Evolutionary conservation across 2,113 vertebrate species (phyloP).

Genomic region (Plectropomus leopardus): DNA sequence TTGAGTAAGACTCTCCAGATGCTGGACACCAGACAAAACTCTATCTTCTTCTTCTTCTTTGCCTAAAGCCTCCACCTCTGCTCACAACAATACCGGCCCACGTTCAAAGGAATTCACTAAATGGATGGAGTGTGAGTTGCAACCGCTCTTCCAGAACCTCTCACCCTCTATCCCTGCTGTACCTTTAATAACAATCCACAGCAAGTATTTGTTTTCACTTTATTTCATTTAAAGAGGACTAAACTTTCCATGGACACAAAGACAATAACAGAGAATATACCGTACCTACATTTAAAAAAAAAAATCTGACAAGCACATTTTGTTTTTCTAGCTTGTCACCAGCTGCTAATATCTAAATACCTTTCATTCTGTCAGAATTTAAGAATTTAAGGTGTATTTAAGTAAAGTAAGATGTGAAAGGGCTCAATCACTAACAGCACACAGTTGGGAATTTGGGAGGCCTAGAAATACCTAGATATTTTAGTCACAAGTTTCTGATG

Average conservation of each 20-base stretch:
- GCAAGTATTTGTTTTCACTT: background rate
- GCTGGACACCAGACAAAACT: conserved; percentile 63
- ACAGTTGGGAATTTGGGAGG: too few species aligned
- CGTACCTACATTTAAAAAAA: too few species aligned
- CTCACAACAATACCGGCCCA: conserved; percentile 47
- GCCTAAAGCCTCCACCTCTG: conserved; percentile 39
- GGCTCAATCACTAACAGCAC: too few species aligned
- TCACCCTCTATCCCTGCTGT: conserved; percentile 7
- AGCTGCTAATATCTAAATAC: too few species aligned
- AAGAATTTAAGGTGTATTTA: too few species aligned
- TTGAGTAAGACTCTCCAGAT: conserved; percentile 65
- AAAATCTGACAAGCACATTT: too few species aligned
- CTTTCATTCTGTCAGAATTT: too few species aligned
- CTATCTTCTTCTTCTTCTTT: conserved; percentile 31
- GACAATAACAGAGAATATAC: too few species aligned
- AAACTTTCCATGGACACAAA: background rate
- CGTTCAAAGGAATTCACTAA: conserved; percentile 54
- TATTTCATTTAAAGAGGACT: background rate
- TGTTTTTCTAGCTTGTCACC: too few species aligned
- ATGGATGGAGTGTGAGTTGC: conserved; percentile 57
- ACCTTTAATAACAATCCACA: conserved; percentile 14
- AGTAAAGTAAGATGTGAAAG: too few species aligned
- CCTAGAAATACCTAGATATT: too few species aligned
- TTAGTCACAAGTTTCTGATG: too few species aligned
- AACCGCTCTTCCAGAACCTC: conserved; percentile 46